phyloP scores from a whole-genome alignment of 2,113 vertebrate genomes.

The Irena cyanogastra region DNA sequence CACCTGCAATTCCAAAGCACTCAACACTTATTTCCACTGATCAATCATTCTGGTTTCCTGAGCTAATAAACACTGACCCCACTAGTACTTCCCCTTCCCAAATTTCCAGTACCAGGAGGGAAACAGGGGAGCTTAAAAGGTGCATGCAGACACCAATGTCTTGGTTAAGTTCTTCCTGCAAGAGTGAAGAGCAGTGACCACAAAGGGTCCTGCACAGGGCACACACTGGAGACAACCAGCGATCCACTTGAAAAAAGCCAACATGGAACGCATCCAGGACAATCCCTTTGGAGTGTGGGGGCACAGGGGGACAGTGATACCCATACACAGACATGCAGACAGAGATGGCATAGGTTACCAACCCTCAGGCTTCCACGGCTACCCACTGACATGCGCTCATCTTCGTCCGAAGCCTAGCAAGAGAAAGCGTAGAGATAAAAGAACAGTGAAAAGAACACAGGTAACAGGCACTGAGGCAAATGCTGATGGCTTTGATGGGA shows the following conservation, averaged over 20 bases:
- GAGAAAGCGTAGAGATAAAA: conserved; percentile 57
- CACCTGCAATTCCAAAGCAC: not conserved
- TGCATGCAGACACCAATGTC: not conserved
- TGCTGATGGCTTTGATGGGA: not conserved
- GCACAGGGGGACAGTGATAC: not conserved
- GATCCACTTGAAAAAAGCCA: not conserved
- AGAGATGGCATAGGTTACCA: conserved; percentile 66
- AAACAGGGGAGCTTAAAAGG: not conserved
- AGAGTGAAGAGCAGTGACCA: not conserved
- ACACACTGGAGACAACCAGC: not conserved
- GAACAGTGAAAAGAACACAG: conserved; percentile 26
- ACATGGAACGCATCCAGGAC: not conserved
- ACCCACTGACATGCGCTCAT: conserved; percentile 88
- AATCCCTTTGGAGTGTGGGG: not conserved
- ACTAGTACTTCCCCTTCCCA: not conserved
- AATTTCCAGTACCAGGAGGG: not conserved
- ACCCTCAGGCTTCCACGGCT: conserved; percentile 89
- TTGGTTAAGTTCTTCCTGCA: not conserved
- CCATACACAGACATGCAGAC: not conserved
- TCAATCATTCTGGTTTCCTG: not conserved
- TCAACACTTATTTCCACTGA: not conserved
- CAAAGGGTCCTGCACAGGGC: not conserved
- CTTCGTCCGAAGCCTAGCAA: conserved; percentile 88
- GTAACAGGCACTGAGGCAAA: not conserved
- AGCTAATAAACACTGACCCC: not conserved